Base-by-base conservation (phyloP, 1,140 invertebrate genomes). In the Drosophila watanabei region DNA sequence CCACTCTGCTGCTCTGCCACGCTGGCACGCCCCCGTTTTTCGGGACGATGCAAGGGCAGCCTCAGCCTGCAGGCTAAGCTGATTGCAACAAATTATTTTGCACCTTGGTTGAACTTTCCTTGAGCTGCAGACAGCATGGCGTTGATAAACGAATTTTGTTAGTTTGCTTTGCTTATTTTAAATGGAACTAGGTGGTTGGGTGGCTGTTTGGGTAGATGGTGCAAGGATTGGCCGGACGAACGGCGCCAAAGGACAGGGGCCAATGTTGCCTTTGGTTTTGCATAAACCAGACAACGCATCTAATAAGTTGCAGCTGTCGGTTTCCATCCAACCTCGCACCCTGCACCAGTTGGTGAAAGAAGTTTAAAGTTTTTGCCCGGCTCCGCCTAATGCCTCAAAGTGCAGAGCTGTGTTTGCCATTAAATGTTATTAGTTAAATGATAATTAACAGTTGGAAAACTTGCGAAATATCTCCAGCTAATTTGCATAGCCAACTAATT, bases 11-110 rank as follows among this genome's bases (percentile, higher is more conserved):
- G 39, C 41, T 52, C 32, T 24, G 48, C 45, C 37, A 41, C n/a
- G 52, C 35, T n/a, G 28, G 33, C 28, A 48, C 46, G 37, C 37
- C 52, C 7, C 24, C 24, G 5, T 28, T 9, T 73, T 75, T 75
- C 13, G 48, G 61, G 13, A 18, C 39, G 37, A 1, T 2, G 18
- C 18, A 33, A 24, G 28, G 58, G 70, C 54, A 77, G 65, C 43
- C 75, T 64, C 71, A 66, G 81, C 77, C 68, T 77, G 75, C 61
- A 78, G 71, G 86, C 82, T 89, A 89, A 89, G 87, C 86, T 89
- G 86, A 89, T 89, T 89, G 86, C 86, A 89, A 89, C 86, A 89
- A 89, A 89, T 89, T 89, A 89, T 89, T 89, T 89, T 89, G 86
- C 86, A 89, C 86, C 86, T 89, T 89, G 86, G 68, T 73, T 89